phyloP scores from a whole-genome alignment of 1,140 invertebrate species.

The Drosophila parvula region DNA sequence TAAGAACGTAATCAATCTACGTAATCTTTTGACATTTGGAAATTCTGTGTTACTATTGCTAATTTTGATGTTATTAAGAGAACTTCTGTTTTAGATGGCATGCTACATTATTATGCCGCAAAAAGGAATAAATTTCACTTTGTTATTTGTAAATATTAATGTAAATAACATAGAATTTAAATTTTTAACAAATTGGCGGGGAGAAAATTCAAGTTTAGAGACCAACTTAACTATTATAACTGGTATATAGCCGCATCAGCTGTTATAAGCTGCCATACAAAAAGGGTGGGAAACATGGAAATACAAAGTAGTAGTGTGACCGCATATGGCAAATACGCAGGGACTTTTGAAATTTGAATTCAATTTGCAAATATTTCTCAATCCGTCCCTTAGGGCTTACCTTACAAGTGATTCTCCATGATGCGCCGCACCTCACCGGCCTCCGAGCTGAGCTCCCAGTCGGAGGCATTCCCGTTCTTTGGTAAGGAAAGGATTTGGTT shows the following conservation, averaged over 20 bases:
- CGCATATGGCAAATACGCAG: neutral
- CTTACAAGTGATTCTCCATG: constrained; percentile 84
- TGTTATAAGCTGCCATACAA: neutral
- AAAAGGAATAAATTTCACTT: too few species aligned
- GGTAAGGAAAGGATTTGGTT: constrained; percentile 22
- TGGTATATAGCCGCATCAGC: neutral
- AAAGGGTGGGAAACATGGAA: neutral
- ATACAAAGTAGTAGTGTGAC: neutral
- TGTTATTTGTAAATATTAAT: too few species aligned
- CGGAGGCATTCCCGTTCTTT: constrained; percentile 72
- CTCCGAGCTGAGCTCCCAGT: constrained; percentile 88
- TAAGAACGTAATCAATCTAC: too few species aligned
- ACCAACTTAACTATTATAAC: neutral
- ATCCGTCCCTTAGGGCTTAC: constrained; percentile 2
- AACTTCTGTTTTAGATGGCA: too few species aligned
- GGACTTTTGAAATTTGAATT: neutral
- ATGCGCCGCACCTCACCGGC: constrained; percentile 87
- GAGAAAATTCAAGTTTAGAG: neutral
- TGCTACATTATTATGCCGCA: too few species aligned
- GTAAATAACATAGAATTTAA: too few species aligned
- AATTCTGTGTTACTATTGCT: too few species aligned
- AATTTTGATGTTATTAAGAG: too few species aligned
- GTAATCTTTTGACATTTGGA: too few species aligned
- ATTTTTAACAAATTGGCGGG: neutral
- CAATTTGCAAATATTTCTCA: too few species aligned